Conservation (phyloP, 30 jellyfish, hydroid and myxozoan species). For the Chironex yamaguchii region DNA sequence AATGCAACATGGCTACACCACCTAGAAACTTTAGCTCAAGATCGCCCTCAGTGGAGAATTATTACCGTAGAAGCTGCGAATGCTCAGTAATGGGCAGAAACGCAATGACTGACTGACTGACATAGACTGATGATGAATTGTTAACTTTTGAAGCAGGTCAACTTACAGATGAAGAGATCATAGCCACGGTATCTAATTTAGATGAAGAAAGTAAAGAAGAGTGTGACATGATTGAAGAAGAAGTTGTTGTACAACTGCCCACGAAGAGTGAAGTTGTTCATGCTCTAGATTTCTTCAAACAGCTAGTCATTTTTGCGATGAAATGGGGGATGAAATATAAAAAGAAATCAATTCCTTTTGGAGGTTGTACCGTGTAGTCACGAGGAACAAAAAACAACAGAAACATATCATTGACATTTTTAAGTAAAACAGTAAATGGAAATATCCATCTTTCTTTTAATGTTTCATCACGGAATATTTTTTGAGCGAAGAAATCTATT, state of each 20-base stretch:
- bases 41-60: no score
- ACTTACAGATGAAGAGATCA: constrained; percentile 34
- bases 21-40: no score
- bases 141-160: constrained; percentile 35
- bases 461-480: not conserved
- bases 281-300: constrained; percentile 20
- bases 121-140: constrained; percentile 43
- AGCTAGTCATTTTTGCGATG: not conserved
- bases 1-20: no score
- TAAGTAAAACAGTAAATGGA: not conserved
- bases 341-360: not conserved
- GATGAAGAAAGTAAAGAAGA: constrained; percentile 47
- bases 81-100: no score
- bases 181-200: constrained; percentile 16
- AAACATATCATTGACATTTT: not conserved
- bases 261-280: constrained; percentile 44
- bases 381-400: not conserved
- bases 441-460: not conserved
- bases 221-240: constrained; percentile 51
- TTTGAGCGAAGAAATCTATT: not conserved
- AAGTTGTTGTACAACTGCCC: constrained; percentile 35
- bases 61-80: no score
- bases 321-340: not conserved
- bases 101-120: no score
- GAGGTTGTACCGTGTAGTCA: not conserved